A percentile compares a stretch with the other conserved stretches of the same genome.
These are phyloP conservation scores for Ypsolopha scabrella DNA, from an alignment of 2,888 invertebrate genomes.

Conservation along the genomic window DNA sequence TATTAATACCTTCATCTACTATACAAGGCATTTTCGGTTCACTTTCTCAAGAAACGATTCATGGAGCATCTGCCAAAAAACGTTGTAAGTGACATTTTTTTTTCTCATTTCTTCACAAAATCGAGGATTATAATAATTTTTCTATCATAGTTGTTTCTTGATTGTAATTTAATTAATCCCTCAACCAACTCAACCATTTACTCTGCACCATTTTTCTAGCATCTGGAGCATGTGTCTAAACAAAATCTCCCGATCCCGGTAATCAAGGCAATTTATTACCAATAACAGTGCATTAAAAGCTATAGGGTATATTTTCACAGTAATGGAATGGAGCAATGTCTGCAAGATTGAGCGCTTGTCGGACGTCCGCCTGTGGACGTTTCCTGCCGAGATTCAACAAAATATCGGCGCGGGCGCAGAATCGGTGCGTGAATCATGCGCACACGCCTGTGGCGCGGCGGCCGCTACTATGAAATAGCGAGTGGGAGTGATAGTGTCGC, in stretches of 20 bases:
- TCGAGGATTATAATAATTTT: no score
- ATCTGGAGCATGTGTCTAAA: not conserved
- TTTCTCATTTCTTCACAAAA: no score
- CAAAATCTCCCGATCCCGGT: not conserved
- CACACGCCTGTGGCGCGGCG: constrained; percentile 9
- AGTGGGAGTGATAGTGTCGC: no score
- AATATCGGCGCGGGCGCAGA: constrained; percentile 17
- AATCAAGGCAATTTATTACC: not conserved
- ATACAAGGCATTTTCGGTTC: no score
- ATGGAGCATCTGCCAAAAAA: no score
- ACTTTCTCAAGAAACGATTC: no score
- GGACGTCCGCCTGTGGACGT: constrained; percentile 22
- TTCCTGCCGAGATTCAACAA: constrained; percentile 35
- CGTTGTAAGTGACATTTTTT: no score
- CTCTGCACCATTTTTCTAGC: not conserved
- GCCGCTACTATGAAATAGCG: not conserved
- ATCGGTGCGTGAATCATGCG: constrained; percentile 25
- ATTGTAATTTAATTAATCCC: no score
- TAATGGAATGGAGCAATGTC: constrained; percentile 2
- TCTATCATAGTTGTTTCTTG: no score
- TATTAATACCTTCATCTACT: no score
- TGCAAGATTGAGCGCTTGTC: constrained; percentile 14
- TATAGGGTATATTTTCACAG: no score
- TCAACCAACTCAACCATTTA: no score
- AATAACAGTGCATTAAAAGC: not conserved